Evolutionary conservation across 2,113 vertebrate genomes (phyloP).

Genomic region (Polypterus senegalus): DNA sequence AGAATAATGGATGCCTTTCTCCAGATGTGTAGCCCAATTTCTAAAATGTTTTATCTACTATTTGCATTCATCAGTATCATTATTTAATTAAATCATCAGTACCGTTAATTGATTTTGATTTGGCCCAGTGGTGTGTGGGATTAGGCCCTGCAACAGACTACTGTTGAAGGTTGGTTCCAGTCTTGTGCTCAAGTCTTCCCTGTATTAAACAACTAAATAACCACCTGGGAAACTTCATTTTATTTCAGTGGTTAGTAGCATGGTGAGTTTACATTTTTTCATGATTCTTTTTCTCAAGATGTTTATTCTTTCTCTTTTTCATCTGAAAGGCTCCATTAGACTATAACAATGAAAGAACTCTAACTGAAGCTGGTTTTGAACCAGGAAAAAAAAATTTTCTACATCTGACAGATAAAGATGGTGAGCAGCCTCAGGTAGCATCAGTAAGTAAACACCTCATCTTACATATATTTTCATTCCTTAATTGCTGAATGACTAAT

Average conservation of each 20-base stretch:
- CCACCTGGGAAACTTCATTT: no score
- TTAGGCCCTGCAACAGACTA: no score
- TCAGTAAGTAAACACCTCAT: constrained; percentile 50
- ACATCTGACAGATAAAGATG: constrained; percentile 86
- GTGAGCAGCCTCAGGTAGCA: constrained; percentile 78
- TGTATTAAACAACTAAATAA: no score
- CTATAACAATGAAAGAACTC: constrained; percentile 70
- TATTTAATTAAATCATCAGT: no score
- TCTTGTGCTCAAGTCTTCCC: no score
- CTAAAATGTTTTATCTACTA: no score
- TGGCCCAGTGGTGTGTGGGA: no score
- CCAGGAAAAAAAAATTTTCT: constrained; percentile 89
- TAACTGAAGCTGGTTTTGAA: constrained; percentile 84
- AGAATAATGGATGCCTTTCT: neutral
- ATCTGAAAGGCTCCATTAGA: constrained; percentile 64
- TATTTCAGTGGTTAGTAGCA: neutral
- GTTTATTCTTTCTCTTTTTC: neutral
- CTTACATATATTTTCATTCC: neutral
- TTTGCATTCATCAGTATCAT: no score
- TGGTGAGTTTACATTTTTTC: neutral
- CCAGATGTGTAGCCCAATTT: neutral
- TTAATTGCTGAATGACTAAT: no score
- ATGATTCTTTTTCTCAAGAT: neutral
- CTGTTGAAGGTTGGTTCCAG: no score
- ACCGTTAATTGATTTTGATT: no score